These are phyloP conservation scores for Erannis defoliaria DNA, from an alignment of 2,888 invertebrate species.

Conservation along the genomic window DNA sequence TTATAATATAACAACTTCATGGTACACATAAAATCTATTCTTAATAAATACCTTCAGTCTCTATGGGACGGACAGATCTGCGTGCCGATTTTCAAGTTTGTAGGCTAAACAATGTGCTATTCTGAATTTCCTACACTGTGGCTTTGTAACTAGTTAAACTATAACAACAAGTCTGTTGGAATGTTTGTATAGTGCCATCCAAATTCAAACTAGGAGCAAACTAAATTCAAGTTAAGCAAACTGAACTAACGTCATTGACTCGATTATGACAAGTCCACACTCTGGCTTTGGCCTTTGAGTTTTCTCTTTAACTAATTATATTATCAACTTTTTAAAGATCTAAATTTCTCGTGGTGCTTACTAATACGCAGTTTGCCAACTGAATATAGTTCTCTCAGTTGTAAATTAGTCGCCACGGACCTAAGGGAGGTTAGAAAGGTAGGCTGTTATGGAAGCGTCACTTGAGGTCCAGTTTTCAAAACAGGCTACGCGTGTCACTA, in stretches of 20 bases:
- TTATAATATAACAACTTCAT: too few species aligned
- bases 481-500: too few species aligned
- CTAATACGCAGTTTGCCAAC: too few species aligned
- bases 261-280: slow-evolving; percentile 9
- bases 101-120: background rate
- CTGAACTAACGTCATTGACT: slow-evolving; percentile 21
- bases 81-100: background rate
- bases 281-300: background rate
- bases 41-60: background rate
- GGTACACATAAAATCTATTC: background rate
- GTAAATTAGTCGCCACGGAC: too few species aligned
- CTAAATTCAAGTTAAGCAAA: slow-evolving; percentile 21
- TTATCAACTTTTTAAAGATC: background rate
- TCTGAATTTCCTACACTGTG: background rate
- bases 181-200: slow-evolving; percentile 22
- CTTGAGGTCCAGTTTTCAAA: too few species aligned
- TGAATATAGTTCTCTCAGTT: too few species aligned
- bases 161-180: slow-evolving; percentile 15
- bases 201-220: slow-evolving; percentile 24
- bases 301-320: background rate
- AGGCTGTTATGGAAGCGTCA: too few species aligned
- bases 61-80: background rate
- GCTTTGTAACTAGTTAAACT: slow-evolving; percentile 21
- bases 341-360: background rate
- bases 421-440: too few species aligned